Evolutionary conservation across 2,113 vertebrate genomes (phyloP).

Genomic region (Neopipo cinnamomea): DNA sequence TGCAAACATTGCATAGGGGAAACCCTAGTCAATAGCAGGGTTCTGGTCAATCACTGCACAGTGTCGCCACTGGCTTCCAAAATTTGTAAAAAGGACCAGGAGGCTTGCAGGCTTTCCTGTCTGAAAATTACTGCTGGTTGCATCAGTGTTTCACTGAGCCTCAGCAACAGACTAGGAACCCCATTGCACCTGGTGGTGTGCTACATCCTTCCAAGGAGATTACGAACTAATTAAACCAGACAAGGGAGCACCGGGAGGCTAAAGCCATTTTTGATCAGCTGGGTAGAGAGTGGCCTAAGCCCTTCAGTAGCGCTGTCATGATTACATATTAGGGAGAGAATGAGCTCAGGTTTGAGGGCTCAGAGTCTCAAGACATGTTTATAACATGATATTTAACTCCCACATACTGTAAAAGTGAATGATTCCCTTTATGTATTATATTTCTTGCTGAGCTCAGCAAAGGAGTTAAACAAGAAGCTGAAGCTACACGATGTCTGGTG

Average conservation of each 20-base stretch:
- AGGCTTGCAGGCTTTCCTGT: background rate
- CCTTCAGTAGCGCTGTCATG: background rate
- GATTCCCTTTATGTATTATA: background rate
- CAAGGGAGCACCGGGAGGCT: background rate
- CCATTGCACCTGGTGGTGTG: background rate
- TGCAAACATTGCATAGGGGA: fast-evolving
- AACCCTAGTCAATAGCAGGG: background rate
- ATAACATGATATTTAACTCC: background rate
- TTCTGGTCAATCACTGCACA: background rate
- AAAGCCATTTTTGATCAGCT: background rate
- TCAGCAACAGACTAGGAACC: background rate
- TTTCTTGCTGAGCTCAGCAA: background rate
- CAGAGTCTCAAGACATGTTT: background rate
- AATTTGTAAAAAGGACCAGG: background rate
- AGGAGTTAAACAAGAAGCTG: background rate
- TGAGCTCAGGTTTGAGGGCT: background rate
- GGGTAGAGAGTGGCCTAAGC: background rate
- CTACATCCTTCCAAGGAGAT: background rate
- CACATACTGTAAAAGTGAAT: background rate
- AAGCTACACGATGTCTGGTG: background rate
- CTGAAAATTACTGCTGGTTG: background rate
- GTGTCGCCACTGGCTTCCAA: background rate
- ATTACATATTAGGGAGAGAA: background rate
- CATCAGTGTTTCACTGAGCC: background rate
- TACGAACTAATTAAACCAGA: background rate